Evolutionary conservation across 2,888 invertebrate species (phyloP).

Genomic region (Adineta ricciae): DNA sequence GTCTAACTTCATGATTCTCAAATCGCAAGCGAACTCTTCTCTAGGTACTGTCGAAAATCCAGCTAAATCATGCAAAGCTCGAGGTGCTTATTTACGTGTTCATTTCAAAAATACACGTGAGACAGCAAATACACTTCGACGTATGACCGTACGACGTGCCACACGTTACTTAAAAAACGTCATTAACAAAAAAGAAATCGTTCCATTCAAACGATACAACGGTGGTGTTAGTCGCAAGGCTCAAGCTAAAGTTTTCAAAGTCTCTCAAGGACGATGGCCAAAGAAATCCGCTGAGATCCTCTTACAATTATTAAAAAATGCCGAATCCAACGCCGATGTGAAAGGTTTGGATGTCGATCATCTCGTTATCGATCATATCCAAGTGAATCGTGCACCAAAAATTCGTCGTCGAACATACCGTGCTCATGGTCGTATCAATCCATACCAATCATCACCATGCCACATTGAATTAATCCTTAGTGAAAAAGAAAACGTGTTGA

Average conservation of each 20-base stretch:
- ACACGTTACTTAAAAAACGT: conserved; percentile 89
- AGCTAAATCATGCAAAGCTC: conserved; percentile 68
- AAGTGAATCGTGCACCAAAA: conserved; percentile 92
- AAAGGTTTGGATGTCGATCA: conserved; percentile 92
- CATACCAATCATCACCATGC: conserved; percentile 97
- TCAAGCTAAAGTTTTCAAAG: conserved; percentile 86
- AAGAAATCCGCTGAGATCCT: conserved; percentile 97
- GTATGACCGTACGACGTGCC: conserved; percentile 84
- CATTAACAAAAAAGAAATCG: conserved; percentile 85
- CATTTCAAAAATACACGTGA: conserved; percentile 99
- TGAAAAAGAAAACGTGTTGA: conserved; percentile 84
- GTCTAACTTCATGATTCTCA: not conserved
- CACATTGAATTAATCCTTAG: conserved; percentile 94
- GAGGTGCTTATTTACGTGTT: conserved; percentile 92
- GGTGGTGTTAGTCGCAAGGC: conserved; percentile 93
- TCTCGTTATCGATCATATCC: conserved; percentile 91
- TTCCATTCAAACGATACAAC: conserved; percentile 89
- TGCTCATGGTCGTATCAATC: conserved; percentile 97
- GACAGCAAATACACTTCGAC: conserved; percentile 88
- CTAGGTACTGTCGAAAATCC: conserved; percentile 35
- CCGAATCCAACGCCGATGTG: conserved; percentile 93
- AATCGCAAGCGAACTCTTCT: not conserved
- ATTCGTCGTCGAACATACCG: conserved; percentile 92
- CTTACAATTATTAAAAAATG: conserved; percentile 86
- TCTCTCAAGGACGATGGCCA: conserved; percentile 95